A percentile compares a stretch with the other conserved stretches of the same genome.
These are phyloP conservation scores for Tiaroga cobitis DNA, from an alignment of 2,797 vertebrate species.

Conservation along the genomic window DNA sequence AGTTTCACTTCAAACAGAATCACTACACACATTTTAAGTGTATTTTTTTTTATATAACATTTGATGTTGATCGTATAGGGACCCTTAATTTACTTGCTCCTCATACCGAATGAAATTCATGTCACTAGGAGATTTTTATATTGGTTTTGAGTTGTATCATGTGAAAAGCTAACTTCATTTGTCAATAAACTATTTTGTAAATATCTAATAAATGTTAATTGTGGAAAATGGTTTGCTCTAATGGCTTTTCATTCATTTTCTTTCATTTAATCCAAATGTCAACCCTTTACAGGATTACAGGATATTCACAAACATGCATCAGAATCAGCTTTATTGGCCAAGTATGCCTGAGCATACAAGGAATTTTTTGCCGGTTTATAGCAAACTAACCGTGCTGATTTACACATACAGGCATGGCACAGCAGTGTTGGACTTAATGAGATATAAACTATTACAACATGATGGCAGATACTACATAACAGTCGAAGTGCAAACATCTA, in stretches of 20 bases:
- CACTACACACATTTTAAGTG: constrained; percentile 6
- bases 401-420: background rate
- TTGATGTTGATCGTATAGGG: constrained; percentile 32
- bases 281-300: background rate
- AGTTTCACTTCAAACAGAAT: constrained; percentile 15
- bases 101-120: constrained; percentile 30
- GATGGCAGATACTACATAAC: background rate
- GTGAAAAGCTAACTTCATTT: constrained; percentile 27
- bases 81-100: constrained; percentile 29
- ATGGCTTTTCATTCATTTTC: background rate
- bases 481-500: background rate
- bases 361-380: background rate
- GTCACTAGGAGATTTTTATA: constrained; percentile 22
- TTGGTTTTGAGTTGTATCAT: constrained; percentile 28
- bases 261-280: background rate
- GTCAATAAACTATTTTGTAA: constrained; percentile 46
- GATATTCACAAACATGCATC: background rate
- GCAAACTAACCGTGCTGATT: background rate
- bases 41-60: constrained; percentile 32
- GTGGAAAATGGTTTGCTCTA: background rate
- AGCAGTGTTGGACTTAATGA: background rate
- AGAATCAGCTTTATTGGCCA: background rate
- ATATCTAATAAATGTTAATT: constrained; percentile 53
- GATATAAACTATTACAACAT: background rate
- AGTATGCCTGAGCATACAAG: background rate